Conservation (phyloP, 1,140 invertebrate species). For the Kradibia gibbosae region DNA sequence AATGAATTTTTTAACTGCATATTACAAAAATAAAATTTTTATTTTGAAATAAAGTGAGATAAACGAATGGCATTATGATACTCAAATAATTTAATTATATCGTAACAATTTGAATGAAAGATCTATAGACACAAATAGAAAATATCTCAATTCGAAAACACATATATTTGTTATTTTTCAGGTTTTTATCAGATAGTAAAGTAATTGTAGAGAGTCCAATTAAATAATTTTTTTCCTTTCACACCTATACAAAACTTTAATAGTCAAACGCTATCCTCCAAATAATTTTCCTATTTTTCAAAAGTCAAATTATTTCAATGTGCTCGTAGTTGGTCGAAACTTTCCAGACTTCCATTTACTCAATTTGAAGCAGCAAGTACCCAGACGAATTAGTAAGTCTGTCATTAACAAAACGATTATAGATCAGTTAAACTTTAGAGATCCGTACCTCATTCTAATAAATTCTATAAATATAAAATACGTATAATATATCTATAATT, state of each 20-base stretch:
- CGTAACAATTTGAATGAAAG: neutral
- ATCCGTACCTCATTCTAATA: neutral
- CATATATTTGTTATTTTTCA: neutral
- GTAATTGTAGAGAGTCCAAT: neutral
- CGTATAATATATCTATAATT: too few relatives aligned
- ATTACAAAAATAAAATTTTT: too few relatives aligned
- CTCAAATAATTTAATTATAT: neutral
- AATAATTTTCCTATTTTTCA: constrained; percentile 45
- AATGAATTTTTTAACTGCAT: too few relatives aligned
- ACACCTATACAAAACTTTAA: neutral
- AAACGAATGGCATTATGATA: too few relatives aligned
- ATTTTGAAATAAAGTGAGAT: too few relatives aligned
- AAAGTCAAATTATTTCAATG: neutral
- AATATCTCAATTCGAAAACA: neutral
- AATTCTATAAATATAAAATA: too few relatives aligned
- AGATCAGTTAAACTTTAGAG: neutral
- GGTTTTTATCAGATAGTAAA: neutral
- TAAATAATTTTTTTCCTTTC: neutral
- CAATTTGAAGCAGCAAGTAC: neutral
- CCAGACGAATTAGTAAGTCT: neutral
- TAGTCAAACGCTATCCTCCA: neutral
- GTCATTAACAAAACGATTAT: neutral
- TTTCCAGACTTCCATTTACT: neutral
- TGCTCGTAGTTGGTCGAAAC: neutral
- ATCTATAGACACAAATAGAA: neutral